Evolutionary conservation across 2,113 vertebrate genomes (phyloP).

Genomic region (Anseranas semipalmata): DNA sequence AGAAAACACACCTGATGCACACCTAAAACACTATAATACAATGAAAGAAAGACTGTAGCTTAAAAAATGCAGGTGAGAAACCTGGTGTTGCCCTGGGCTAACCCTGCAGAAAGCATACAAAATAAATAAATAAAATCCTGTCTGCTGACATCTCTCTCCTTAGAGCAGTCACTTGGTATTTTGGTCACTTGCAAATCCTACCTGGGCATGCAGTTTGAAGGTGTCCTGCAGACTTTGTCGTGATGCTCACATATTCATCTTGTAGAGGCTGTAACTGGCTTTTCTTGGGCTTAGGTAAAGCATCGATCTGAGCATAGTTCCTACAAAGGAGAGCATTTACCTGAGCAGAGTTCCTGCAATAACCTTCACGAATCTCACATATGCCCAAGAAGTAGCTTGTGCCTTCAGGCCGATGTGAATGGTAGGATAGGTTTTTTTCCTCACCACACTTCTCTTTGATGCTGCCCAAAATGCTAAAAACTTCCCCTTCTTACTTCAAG

Average conservation of each 20-base stretch:
- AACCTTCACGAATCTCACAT: not conserved
- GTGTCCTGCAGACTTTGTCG: not conserved
- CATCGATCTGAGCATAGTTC: not conserved
- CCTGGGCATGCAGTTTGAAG: not conserved
- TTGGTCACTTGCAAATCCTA: not conserved
- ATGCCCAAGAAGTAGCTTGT: not conserved
- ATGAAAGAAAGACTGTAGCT: not conserved
- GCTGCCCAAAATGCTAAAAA: not conserved
- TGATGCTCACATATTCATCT: not conserved
- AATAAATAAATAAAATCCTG: not conserved
- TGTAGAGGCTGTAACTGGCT: not conserved
- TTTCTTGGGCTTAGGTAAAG: not conserved
- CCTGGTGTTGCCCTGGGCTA: not conserved
- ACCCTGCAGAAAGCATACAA: not conserved
- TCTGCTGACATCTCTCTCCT: not conserved
- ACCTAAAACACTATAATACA: not conserved
- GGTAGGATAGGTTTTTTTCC: not conserved
- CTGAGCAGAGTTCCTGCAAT: not conserved
- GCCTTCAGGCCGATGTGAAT: not conserved
- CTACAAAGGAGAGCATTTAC: not conserved
- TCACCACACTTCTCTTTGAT: accelerated
- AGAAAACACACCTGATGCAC: not conserved
- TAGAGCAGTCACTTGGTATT: not conserved
- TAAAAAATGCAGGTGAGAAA: not conserved
- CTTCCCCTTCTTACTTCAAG: not conserved